Base-by-base conservation (phyloP, 2,888 invertebrate genomes). In the Microplitis manilae region DNA sequence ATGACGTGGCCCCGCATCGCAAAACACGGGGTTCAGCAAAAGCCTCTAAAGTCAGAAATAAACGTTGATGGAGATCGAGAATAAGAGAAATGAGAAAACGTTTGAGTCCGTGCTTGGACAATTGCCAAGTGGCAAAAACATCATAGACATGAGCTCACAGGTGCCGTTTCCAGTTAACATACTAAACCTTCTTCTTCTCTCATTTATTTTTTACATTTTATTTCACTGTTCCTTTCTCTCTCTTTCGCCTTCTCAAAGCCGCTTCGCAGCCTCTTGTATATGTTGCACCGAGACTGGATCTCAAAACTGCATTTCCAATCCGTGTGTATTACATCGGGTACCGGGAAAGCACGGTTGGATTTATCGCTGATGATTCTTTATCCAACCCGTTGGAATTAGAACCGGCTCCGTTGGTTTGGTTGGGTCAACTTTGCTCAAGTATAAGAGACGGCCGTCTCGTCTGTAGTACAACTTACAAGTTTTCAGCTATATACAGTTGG, bases 121-220 rank as follows among this genome's bases (percentile, higher is more conserved):
- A 9, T 17, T n/a, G 76, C 76, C 76, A 76, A 76, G 68, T 71
- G 39, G 71, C 76, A 76, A 71, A 65, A 71, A 68, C 40, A 76
- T 72, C 68, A 76, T 72, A 71, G 65, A 76, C 76, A 76, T 68
- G 67, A 50, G 9, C 65, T 65, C 76, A 72, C 76, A 76, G 76
- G 76, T 76, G 76, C 72, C 17, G 68, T 70, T 68, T 62, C 64
- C 50, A 50, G 50, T 50, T 50, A 50, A 50, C 50, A 50, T 50
- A 50, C 13, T 50, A 8, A 50, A 50, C 50, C 50, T 50, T 50
- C 50, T 50, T 17, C 17, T 17, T 17, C 17, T 17, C 8, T 50
- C 50, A 9, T 13, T 50, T 50, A 50, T 50, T 50, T 50, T 50
- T 13, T 13, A 50, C 0, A 50, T 50, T 50, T 50, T 50, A 41